These are phyloP conservation scores for Rynchops niger DNA, from an alignment of 2,113 vertebrate genomes.

Conservation along the genomic window DNA sequence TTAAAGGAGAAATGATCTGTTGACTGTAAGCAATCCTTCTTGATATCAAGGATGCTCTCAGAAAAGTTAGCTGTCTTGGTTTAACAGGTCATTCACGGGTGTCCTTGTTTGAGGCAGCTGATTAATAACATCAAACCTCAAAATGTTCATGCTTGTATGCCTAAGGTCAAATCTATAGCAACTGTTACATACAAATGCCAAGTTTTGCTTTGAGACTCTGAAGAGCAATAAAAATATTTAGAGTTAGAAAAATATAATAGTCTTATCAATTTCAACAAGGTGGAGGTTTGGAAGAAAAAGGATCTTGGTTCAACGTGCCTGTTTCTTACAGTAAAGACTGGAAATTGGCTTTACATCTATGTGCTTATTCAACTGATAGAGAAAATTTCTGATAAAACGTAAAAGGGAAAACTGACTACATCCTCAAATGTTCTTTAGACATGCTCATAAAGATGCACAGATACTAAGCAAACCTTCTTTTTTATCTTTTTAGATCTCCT, in stretches of 20 bases:
- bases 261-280: neutral
- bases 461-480: neutral
- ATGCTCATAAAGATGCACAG: neutral
- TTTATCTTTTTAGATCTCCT: neutral
- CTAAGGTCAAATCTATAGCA: neutral
- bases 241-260: neutral
- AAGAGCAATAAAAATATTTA: neutral
- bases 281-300: neutral
- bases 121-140: neutral
- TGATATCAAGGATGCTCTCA: neutral
- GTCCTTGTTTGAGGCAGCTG: neutral
- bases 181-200: neutral
- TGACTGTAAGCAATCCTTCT: neutral
- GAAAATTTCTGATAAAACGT: neutral
- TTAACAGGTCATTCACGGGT: neutral
- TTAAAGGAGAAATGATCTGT: neutral
- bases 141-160: neutral
- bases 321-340: neutral
- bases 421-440: neutral
- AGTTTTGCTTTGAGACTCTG: neutral
- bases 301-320: neutral
- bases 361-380: neutral
- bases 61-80: neutral
- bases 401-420: neutral
- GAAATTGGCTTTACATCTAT: neutral